Evolutionary conservation across 2,113 vertebrate genomes (phyloP).

Genomic region (Notiomystis cincta): DNA sequence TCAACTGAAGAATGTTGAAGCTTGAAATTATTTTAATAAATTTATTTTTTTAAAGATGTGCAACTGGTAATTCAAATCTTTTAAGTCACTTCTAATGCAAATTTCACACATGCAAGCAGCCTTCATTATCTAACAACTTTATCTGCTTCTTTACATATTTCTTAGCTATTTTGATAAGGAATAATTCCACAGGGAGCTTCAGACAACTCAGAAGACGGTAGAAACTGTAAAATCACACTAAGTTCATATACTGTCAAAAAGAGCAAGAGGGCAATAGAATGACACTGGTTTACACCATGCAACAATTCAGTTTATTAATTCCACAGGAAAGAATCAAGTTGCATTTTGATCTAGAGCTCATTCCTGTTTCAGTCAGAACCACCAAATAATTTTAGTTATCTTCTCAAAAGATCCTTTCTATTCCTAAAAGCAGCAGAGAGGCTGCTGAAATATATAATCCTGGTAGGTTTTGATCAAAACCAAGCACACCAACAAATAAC

Average conservation of each 20-base stretch:
- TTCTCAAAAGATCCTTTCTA: background rate
- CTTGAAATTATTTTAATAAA: background rate
- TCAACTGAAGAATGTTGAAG: background rate
- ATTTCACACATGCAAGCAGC: background rate
- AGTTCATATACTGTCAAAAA: background rate
- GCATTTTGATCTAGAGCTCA: background rate
- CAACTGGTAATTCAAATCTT: background rate
- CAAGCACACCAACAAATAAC: background rate
- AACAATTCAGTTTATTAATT: background rate
- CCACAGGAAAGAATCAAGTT: background rate
- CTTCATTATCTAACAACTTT: background rate
- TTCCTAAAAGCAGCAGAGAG: background rate
- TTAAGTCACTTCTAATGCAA: background rate
- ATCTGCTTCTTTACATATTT: background rate
- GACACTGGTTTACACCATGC: background rate
- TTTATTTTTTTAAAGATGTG: background rate
- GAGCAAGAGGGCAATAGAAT: background rate
- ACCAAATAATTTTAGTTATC: background rate
- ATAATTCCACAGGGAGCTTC: background rate
- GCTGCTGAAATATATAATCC: background rate
- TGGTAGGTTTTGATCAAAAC: constrained; percentile 4
- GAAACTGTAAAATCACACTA: background rate
- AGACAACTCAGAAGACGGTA: background rate
- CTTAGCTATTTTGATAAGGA: background rate
- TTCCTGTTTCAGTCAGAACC: background rate